phyloP scores from a whole-genome alignment of 1,140 invertebrate species.

The Mylabris phalerata region DNA sequence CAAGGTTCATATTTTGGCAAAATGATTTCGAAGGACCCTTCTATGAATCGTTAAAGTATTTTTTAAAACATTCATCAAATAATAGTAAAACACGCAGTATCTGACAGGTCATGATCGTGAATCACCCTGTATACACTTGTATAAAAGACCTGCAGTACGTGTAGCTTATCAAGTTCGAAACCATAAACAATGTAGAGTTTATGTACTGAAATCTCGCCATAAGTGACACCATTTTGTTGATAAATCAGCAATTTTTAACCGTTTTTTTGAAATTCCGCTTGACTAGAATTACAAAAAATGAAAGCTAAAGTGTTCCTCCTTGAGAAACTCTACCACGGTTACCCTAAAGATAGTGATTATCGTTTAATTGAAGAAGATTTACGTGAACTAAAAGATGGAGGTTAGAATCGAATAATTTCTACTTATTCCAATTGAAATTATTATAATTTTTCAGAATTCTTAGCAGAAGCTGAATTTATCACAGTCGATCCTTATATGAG shows the following conservation, averaged over 20 bases:
- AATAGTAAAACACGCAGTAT: too few relatives aligned
- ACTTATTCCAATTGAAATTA: background rate
- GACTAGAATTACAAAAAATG: background rate
- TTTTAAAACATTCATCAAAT: too few relatives aligned
- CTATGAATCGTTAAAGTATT: too few relatives aligned
- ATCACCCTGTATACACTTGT: background rate
- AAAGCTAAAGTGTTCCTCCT: slow-evolving; percentile 54
- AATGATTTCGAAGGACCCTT: too few relatives aligned
- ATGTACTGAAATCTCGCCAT: too few relatives aligned
- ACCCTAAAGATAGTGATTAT: slow-evolving; percentile 56
- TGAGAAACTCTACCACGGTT: slow-evolving; percentile 54
- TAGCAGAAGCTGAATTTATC: slow-evolving; percentile 55
- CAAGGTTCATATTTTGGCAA: too few relatives aligned
- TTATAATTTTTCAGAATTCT: slow-evolving; percentile 48
- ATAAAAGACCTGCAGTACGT: too few relatives aligned
- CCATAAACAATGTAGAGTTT: too few relatives aligned
- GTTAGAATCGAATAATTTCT: background rate
- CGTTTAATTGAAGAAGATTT: slow-evolving; percentile 55
- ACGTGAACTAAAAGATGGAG: slow-evolving; percentile 50
- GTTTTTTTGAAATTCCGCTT: too few relatives aligned
- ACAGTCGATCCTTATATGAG: slow-evolving; percentile 66
- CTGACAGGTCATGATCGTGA: background rate
- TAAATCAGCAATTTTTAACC: too few relatives aligned
- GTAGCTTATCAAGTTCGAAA: too few relatives aligned
- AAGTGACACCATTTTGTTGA: too few relatives aligned